Conservation (phyloP, 2,888 invertebrate genomes). For the Anorthoa munda region DNA sequence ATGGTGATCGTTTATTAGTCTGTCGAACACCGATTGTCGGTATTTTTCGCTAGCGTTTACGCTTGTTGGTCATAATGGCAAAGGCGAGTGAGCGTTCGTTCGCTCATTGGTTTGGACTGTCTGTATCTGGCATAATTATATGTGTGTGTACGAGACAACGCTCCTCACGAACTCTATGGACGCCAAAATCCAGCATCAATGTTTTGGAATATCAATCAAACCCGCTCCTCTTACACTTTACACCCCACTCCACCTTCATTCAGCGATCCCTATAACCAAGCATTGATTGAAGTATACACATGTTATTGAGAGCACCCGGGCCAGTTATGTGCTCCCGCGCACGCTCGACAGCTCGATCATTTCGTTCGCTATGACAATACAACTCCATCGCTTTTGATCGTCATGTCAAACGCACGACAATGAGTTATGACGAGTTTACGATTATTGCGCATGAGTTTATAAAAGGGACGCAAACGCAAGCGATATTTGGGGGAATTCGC, state of each 20-base stretch:
- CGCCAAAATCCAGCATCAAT: not conserved
- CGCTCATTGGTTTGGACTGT: too few relatives aligned
- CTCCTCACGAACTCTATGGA: not conserved
- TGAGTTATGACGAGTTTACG: conserved; percentile 56
- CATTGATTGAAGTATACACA: conserved; percentile 55
- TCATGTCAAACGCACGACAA: conserved; percentile 41
- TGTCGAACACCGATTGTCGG: too few relatives aligned
- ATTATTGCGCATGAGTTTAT: conserved; percentile 35
- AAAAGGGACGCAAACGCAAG: conserved; percentile 23
- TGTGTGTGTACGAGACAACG: not conserved
- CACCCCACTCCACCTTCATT: conserved; percentile 37
- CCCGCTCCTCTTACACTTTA: conserved; percentile 2
- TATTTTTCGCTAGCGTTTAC: too few relatives aligned
- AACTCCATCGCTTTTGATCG: conserved; percentile 40
- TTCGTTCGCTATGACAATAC: conserved; percentile 48
- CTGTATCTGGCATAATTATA: too few relatives aligned
- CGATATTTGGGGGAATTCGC: conserved; percentile 23
- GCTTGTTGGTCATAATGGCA: too few relatives aligned
- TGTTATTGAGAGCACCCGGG: conserved; percentile 57
- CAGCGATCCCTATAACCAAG: conserved; percentile 34
- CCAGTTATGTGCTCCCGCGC: conserved; percentile 53
- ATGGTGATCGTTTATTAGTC: too few relatives aligned
- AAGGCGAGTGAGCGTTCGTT: too few relatives aligned
- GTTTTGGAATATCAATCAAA: not conserved
- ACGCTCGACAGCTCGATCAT: conserved; percentile 36